Evolutionary conservation across 2,113 vertebrate genomes (phyloP).

Genomic region (Toxotes chatareus): DNA sequence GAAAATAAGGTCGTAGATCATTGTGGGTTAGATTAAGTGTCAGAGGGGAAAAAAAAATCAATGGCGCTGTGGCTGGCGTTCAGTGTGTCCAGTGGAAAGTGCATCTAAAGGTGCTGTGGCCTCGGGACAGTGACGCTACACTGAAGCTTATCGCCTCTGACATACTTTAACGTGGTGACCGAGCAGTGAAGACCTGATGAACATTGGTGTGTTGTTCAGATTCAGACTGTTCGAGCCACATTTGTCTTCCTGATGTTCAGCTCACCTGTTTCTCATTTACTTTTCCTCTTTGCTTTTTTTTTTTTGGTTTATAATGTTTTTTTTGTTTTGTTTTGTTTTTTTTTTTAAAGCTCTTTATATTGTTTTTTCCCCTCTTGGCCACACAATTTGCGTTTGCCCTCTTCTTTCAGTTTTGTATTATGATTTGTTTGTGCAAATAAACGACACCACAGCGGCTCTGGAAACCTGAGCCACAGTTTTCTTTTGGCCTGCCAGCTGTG

Average conservation of each 20-base stretch:
- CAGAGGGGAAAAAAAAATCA: constrained; percentile 79
- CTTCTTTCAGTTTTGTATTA: constrained; percentile 37
- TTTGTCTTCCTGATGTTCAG: constrained; percentile 13
- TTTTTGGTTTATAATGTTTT: neutral
- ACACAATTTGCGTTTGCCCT: constrained; percentile 37
- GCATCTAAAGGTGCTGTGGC: constrained; percentile 69
- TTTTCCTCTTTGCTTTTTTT: fast-evolving
- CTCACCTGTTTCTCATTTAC: neutral
- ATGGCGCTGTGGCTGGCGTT: constrained; percentile 67
- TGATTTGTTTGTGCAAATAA: constrained; percentile 74
- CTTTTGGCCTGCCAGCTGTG: constrained; percentile 32
- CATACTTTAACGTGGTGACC: constrained; percentile 54
- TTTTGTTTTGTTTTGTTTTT: too few species aligned
- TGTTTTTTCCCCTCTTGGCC: neutral
- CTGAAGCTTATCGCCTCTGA: constrained; percentile 64
- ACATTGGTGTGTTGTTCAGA: constrained; percentile 25
- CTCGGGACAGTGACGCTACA: constrained; percentile 63
- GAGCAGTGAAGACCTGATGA: constrained; percentile 11
- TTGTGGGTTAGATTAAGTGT: constrained; percentile 84
- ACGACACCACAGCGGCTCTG: constrained; percentile 24
- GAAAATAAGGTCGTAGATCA: constrained; percentile 88
- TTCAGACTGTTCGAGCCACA: constrained; percentile 24
- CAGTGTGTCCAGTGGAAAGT: constrained; percentile 67
- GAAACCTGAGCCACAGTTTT: constrained; percentile 69
- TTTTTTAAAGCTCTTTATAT: neutral